phyloP scores from a whole-genome alignment of 2,888 invertebrate genomes.

The Meloe dianella region DNA sequence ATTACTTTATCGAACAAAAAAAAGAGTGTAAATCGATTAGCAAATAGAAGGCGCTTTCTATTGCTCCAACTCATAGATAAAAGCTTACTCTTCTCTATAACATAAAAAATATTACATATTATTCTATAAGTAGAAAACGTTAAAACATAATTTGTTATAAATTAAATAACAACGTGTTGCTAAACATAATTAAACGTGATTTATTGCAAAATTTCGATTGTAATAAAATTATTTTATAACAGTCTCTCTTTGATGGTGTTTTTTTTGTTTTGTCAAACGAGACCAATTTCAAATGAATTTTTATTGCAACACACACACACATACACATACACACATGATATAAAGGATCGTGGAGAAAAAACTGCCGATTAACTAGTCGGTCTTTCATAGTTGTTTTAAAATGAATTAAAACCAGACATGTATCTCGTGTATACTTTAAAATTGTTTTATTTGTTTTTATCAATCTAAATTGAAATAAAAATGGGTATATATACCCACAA shows the following conservation, averaged over 20 bases:
- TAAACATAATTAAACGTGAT: not conserved
- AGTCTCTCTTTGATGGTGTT: not conserved
- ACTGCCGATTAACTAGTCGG: not conserved
- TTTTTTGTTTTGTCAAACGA: conserved; percentile 23
- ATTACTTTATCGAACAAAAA: conserved; percentile 19
- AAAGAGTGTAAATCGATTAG: not conserved
- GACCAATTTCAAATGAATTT: conserved; percentile 44
- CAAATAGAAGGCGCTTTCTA: not conserved
- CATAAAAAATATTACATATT: not conserved
- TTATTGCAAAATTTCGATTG: not conserved
- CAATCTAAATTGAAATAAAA: not conserved
- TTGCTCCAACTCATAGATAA: not conserved
- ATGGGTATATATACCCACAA: not conserved
- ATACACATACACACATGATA: not conserved
- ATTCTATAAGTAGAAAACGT: no score
- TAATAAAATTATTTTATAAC: not conserved
- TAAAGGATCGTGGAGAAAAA: not conserved
- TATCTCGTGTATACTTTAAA: not conserved
- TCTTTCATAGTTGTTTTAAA: not conserved
- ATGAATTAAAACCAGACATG: not conserved
- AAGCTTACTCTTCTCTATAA: not conserved
- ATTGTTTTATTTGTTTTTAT: not conserved
- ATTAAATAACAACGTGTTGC: no score
- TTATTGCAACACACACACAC: conserved; percentile 30
- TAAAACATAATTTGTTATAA: no score